These are phyloP conservation scores for Picathartes gymnocephalus DNA, from an alignment of 2,113 vertebrate genomes.

Conservation along the genomic window DNA sequence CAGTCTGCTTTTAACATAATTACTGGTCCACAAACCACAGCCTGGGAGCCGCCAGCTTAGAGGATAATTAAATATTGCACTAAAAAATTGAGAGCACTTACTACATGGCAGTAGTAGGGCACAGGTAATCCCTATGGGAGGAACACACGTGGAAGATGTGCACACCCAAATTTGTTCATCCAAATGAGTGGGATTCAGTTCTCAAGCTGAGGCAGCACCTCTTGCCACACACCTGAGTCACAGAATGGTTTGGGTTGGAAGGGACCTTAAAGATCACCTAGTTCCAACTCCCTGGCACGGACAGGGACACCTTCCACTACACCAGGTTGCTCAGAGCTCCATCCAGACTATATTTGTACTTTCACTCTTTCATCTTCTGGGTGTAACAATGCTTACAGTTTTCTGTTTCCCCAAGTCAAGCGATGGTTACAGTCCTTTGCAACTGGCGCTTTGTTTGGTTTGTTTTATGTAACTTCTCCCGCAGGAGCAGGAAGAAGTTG, in stretches of 20 bases:
- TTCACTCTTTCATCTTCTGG: background rate
- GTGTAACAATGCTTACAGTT: accelerated
- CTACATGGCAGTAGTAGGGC: background rate
- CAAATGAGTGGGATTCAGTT: background rate
- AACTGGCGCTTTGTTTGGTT: background rate
- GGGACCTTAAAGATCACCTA: background rate
- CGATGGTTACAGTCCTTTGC: background rate
- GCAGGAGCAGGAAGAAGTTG: background rate
- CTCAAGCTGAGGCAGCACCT: background rate
- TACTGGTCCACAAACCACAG: background rate
- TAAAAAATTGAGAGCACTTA: background rate
- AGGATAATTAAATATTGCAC: background rate
- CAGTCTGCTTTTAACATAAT: background rate
- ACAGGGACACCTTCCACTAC: background rate
- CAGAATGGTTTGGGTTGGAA: background rate
- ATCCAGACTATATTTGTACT: background rate
- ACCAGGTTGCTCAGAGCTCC: background rate
- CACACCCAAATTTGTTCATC: background rate
- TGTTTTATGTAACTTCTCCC: background rate
- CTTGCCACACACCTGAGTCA: background rate
- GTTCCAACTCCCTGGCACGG: background rate
- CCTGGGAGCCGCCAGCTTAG: background rate
- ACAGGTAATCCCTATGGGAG: background rate
- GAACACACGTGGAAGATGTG: background rate
- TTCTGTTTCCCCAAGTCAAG: background rate